A percentile compares a stretch with the other conserved stretches of the same genome.
These are phyloP conservation scores for Trachelus stipa DNA, from an alignment of 2,888 invertebrate genomes.

Conservation along the genomic window DNA sequence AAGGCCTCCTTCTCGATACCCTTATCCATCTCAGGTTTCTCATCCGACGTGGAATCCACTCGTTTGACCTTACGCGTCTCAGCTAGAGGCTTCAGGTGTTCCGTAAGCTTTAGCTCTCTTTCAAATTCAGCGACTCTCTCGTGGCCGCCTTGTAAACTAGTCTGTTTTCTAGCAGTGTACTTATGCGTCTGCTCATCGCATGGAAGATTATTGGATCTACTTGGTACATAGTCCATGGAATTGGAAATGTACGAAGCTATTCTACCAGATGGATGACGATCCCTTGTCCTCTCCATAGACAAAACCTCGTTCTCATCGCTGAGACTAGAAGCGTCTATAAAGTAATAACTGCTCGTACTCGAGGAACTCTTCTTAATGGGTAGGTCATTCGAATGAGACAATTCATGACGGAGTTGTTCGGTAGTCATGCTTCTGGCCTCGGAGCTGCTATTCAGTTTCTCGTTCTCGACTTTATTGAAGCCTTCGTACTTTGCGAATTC, in stretches of 20 bases:
- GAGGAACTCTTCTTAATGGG: conserved; percentile 42
- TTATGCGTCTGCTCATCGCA: conserved; percentile 36
- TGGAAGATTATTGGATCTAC: conserved; percentile 23
- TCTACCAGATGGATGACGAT: conserved; percentile 20
- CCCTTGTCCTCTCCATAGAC: conserved; percentile 19
- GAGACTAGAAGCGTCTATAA: conserved; percentile 82
- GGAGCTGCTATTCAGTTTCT: conserved; percentile 21
- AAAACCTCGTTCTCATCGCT: conserved; percentile 75
- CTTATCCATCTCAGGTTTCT: conserved; percentile 37
- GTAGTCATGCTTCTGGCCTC: conserved; percentile 33
- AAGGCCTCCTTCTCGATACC: conserved; percentile 57
- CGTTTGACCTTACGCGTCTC: conserved; percentile 49
- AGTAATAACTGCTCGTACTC: conserved; percentile 72
- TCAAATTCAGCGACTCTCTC: conserved; percentile 56
- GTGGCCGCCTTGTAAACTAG: conserved; percentile 43
- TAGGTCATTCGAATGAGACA: conserved; percentile 33
- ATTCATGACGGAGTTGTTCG: conserved; percentile 28
- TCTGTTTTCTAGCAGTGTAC: conserved; percentile 38
- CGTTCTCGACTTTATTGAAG: conserved; percentile 21
- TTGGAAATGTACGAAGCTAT: conserved; percentile 31
- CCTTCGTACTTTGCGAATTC: conserved; percentile 27
- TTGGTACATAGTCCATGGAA: conserved; percentile 32
- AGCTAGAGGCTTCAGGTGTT: conserved; percentile 49
- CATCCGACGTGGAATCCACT: conserved; percentile 43
- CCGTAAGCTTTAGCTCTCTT: conserved; percentile 55